Percentiles rank a stretch among this genome's conserved stretches.
Conservation (phyloP, 2,113 vertebrate genomes). For the Herpailurus yagouaroundi region DNA sequence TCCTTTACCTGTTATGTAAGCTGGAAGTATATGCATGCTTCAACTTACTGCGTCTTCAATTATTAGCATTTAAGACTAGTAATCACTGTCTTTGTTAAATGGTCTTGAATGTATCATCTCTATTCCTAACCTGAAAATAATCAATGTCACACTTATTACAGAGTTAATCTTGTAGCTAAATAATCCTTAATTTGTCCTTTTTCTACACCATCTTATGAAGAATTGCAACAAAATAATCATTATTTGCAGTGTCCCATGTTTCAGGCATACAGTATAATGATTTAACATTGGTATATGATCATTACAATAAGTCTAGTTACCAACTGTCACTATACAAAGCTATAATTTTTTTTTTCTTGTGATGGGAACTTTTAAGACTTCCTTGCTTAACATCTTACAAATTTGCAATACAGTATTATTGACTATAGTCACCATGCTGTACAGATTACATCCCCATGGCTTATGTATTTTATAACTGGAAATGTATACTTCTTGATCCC, state of each 20-base stretch:
- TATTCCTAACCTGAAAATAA: conserved; percentile 72
- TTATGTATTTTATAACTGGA: not conserved
- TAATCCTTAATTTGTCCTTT: conserved; percentile 57
- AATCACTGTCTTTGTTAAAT: conserved; percentile 71
- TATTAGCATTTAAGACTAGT: conserved; percentile 68
- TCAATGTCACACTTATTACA: conserved; percentile 69
- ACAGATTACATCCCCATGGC: not conserved
- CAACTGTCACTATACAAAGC: not conserved
- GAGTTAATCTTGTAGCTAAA: conserved; percentile 49
- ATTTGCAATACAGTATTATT: not conserved
- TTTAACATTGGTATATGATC: not conserved
- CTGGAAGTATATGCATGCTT: conserved; percentile 41
- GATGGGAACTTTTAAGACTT: not conserved
- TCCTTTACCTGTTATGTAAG: conserved; percentile 57
- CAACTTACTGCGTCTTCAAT: conserved; percentile 68
- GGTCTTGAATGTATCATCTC: conserved; percentile 53
- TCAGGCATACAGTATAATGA: not conserved
- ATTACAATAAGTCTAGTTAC: not conserved
- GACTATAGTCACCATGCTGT: not conserved
- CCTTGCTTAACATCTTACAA: not conserved
- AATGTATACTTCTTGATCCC: not conserved
- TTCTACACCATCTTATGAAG: conserved; percentile 39
- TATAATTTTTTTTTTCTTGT: not conserved
- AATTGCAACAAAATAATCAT: conserved; percentile 60
- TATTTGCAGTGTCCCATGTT: not conserved